Percentiles rank a stretch among this genome's conserved stretches.
Evolutionary conservation across 2,888 invertebrate genomes (phyloP).

Genomic region (Adelognathus sp.): DNA sequence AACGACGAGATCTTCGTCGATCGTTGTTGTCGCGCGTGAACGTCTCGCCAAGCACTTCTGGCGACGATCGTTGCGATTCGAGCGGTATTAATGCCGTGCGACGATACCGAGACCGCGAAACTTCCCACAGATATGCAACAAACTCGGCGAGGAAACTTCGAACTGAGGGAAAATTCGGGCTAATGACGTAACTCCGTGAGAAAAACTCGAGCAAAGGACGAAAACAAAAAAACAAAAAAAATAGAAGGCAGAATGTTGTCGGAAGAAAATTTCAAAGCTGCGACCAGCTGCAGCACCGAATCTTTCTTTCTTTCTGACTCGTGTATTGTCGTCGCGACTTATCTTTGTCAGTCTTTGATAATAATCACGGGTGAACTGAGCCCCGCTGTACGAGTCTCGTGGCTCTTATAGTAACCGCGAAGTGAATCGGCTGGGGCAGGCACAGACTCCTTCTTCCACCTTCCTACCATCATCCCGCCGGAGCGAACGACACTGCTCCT

Average conservation of each 20-base stretch:
- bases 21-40: slow-evolving; percentile 8
- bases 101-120: neutral
- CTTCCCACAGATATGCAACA: neutral
- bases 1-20: no score
- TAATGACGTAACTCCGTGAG: neutral
- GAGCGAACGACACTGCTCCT: slow-evolving; percentile 24
- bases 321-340: neutral
- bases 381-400: slow-evolving; percentile 25
- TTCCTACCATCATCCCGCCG: slow-evolving; percentile 33
- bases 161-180: neutral
- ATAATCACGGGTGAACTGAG: slow-evolving; percentile 45
- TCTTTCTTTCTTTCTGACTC: neutral
- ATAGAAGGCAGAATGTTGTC: no score
- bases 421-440: slow-evolving; percentile 48
- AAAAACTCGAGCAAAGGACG: neutral
- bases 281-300: neutral
- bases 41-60: slow-evolving; percentile 19
- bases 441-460: neutral
- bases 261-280: no score
- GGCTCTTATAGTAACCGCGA: slow-evolving; percentile 49
- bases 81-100: slow-evolving; percentile 46
- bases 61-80: slow-evolving; percentile 20
- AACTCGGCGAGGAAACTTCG: neutral
- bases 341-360: neutral
- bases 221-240: neutral